Evolutionary conservation across 1,140 invertebrate genomes (phyloP), one percentile per base, ranked within the genome.

Genomic region (Papilio dardanus): DNA sequence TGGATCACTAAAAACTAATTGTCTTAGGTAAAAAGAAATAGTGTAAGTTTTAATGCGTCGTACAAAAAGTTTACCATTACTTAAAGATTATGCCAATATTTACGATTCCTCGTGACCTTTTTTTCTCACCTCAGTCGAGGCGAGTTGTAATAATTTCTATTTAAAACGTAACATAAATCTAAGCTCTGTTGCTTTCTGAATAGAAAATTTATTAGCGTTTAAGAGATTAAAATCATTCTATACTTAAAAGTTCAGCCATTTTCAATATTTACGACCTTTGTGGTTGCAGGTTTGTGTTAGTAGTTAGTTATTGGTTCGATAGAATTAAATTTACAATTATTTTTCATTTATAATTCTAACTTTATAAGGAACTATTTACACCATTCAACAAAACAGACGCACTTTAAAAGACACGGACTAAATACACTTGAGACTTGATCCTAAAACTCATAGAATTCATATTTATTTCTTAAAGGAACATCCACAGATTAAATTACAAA

Each of bases 101-200:
- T 77, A 77, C 66, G 76, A 77, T 69, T 16, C 31, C 21, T 69
- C 40, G 65, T 77, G 76, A 77, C 76, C 76, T 74, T 77, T 77
- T 77, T 77, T 77, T 74, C 54, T 77, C 76, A 77, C 76, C 76
- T 77, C 71, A 24, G 66, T 71, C 50, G 66, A 69, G 67, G 54
- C 74, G 71, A 65, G 66, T 74, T 77, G 76, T 74, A 69, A 77
- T 77, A 77, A 77, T 77, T 77, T 74, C 65, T 77, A 77, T 77
- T 77, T 74, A 77, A 77, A 62, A 73, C 71, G 46, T 50, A 4
- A 74, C 74, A 77, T 77, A 77, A 77, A 77, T 77, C 76, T 77
- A 74, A 3, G 76, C 71, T 77, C 68, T 77, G 65, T 74, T 77
- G 74, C 65, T 37, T 62, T 31, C 42, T 77, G 71, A 74, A 69